phyloP scores from a whole-genome alignment of 2,113 vertebrate species.

The Passer montanus region DNA sequence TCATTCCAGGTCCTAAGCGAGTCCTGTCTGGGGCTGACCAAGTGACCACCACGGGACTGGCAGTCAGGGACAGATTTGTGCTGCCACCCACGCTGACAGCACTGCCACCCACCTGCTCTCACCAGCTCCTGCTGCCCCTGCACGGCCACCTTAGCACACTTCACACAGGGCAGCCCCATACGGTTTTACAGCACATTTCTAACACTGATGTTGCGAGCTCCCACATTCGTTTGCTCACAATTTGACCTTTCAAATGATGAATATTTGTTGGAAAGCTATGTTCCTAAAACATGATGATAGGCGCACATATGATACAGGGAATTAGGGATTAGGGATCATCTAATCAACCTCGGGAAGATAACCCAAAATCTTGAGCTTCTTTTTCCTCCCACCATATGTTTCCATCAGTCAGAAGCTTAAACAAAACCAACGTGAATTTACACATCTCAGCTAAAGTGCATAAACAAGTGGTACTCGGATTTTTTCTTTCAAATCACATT shows the following conservation, averaged over 20 bases:
- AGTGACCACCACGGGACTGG: rapidly evolving
- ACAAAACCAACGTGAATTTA: not conserved
- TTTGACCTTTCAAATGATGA: not conserved
- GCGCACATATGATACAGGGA: not conserved
- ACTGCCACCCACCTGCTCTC: not conserved
- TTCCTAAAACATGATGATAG: not conserved
- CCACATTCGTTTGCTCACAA: not conserved
- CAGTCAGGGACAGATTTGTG: not conserved
- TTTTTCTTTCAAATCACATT: not conserved
- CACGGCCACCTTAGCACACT: rapidly evolving
- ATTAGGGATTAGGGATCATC: not conserved
- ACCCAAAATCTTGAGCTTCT: conserved; percentile 2
- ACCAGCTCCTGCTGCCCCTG: not conserved
- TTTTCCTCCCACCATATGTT: not conserved
- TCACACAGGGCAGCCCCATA: rapidly evolving
- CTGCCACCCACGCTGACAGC: not conserved
- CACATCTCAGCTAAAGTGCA: not conserved
- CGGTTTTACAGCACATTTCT: not conserved
- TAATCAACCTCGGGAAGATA: not conserved
- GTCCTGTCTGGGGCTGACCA: not conserved
- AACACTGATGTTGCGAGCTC: not conserved
- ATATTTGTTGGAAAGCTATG: not conserved
- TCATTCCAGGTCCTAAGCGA: rapidly evolving
- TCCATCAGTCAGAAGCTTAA: not conserved
- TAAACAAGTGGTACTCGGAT: not conserved